Conservation (phyloP, 2,888 invertebrate species). For the Cataglyphis albicans region DNA sequence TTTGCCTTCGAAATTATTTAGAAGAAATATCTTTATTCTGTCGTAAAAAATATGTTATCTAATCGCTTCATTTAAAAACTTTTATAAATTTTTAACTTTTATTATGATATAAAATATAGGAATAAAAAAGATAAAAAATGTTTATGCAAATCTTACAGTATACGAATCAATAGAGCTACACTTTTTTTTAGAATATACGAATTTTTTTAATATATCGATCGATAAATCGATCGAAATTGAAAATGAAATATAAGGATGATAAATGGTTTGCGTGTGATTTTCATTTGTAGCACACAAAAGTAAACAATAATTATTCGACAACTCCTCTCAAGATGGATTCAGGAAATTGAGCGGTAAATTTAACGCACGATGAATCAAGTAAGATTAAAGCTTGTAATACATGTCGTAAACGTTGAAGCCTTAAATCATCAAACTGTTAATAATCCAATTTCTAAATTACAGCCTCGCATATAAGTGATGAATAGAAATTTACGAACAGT, state of each 20-base stretch:
- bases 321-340: neutral
- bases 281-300: neutral
- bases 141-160: neutral
- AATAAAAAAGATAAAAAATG: neutral
- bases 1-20: neutral
- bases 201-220: no score
- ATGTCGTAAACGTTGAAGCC: conserved; percentile 56
- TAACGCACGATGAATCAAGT: conserved; percentile 10
- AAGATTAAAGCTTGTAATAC: conserved; percentile 67
- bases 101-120: neutral
- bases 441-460: conserved; percentile 47
- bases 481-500: conserved; percentile 54
- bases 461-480: conserved; percentile 31
- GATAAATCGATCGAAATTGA: neutral
- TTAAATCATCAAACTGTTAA: conserved; percentile 32
- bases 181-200: neutral
- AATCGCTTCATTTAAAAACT: neutral
- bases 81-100: neutral
- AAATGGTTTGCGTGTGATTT: neutral
- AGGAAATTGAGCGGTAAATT: conserved; percentile 4
- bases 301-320: conserved; percentile 6
- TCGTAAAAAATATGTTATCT: neutral
- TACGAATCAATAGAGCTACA: neutral
- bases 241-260: neutral
- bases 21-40: neutral